Evolutionary conservation across 2,797 vertebrate species (phyloP), one percentile per base, ranked within the genome.

Genomic region (Smutsia temminckii): DNA sequence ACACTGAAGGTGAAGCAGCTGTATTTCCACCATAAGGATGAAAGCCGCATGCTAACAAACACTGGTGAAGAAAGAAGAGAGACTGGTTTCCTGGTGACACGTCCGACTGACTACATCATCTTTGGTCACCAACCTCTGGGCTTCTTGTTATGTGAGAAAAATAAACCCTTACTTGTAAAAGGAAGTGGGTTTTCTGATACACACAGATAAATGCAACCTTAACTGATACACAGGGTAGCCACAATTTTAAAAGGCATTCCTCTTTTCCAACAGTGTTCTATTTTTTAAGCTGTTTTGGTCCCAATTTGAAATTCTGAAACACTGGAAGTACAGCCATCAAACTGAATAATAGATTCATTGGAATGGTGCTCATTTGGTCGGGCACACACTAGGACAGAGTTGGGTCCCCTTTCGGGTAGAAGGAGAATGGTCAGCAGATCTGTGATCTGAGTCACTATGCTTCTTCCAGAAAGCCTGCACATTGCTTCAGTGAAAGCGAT

Each of bases 181-280:
- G 57, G n/a, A 96, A 71, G 0, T 8, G 29, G 21, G 37, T 14
- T 68, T 95, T 93, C 51, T 84, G 59, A 88, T 74, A 40, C 9
- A 71, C 21, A 63, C 6, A 68, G 81, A 53, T 16, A 89, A 63
- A 72, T 66, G n/a, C 17, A 79, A 71, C 55, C 14, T 57, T 55
- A 78, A 75, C 5, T 3, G 8, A 89, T 34, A 32, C 2, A 64
- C 10, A 2, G 2, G 68, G 80, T 20, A 79, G 18, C 32, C n/a
- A 93, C 55, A 69, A 71, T 66, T 92, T 64, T 88, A 42, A 77
- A 87, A 96, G 75, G 27, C 23, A 61, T 75, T 72, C 25, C 3
- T 75, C 8, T 77, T 91, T 87, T 84, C 83, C 83, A 83, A 81
- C 27, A 25, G 1, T 11, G 40, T 21, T 53, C 63, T 53, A 29